phyloP scores from a whole-genome alignment of 2,113 vertebrate species.

The Nothoprocta pentlandii region DNA sequence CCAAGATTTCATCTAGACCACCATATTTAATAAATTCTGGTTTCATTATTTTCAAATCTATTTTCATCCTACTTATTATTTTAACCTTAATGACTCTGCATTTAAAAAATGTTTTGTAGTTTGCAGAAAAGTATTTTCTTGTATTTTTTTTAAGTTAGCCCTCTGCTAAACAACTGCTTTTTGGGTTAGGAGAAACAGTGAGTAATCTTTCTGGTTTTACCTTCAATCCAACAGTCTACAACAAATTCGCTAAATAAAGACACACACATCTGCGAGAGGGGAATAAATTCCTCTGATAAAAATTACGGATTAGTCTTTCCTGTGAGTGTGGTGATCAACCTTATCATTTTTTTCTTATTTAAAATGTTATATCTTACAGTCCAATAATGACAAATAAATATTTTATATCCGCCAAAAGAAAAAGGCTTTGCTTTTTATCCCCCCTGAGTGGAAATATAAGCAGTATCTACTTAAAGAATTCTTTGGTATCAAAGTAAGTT shows the following conservation, averaged over 20 bases:
- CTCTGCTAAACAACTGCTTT: not conserved
- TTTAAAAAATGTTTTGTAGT: not conserved
- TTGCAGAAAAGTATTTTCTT: not conserved
- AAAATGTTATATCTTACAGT: not conserved
- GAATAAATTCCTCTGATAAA: not conserved
- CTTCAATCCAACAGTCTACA: not conserved
- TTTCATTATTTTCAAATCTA: not conserved
- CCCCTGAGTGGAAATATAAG: fast-evolving
- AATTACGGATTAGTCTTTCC: not conserved
- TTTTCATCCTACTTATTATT: not conserved
- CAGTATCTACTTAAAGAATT: not conserved
- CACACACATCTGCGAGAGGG: not conserved
- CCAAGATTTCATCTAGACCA: not conserved
- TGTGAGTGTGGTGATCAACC: not conserved
- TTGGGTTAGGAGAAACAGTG: not conserved
- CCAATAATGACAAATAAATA: not conserved
- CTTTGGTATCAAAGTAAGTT: not conserved
- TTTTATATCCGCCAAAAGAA: not conserved
- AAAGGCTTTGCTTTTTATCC: not conserved
- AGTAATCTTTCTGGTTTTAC: not conserved
- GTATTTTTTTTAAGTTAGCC: not conserved
- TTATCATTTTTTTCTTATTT: not conserved
- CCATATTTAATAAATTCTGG: not conserved
- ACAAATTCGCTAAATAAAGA: not conserved
- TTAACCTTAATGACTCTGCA: not conserved